Percentiles rank a stretch among this genome's conserved stretches.
Conservation (phyloP, 2,888 invertebrate species). For the Phortica okadai region DNA sequence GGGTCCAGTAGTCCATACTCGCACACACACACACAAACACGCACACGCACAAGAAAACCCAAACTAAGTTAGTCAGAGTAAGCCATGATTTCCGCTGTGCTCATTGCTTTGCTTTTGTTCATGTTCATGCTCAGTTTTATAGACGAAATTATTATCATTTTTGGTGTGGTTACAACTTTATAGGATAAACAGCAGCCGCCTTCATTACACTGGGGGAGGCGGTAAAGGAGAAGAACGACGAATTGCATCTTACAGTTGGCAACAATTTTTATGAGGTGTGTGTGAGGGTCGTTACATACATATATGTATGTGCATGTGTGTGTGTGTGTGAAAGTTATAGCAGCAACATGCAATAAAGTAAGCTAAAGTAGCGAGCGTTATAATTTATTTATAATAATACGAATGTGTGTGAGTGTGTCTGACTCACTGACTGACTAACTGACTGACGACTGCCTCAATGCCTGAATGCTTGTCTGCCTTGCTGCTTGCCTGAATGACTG, state of each 20-base stretch:
- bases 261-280: slow-evolving; percentile 2
- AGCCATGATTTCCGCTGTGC: slow-evolving; percentile 8
- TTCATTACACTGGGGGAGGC: neutral
- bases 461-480: too few species aligned
- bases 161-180: slow-evolving; percentile 13
- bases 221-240: neutral
- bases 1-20: neutral
- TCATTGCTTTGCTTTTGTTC: slow-evolving; percentile 18
- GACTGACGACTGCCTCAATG: neutral
- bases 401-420: slow-evolving; percentile 27
- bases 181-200: neutral
- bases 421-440: neutral
- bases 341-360: slow-evolving; percentile 66
- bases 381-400: slow-evolving; percentile 70
- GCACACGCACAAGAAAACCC: neutral
- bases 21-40: neutral
- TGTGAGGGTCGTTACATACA: neutral
- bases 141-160: slow-evolving; percentile 65
- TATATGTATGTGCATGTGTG: slow-evolving; percentile 32
- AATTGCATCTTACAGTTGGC: neutral
- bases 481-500: too few species aligned
- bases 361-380: slow-evolving; percentile 62
- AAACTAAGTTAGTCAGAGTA: slow-evolving; percentile 19
- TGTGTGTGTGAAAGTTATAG: slow-evolving; percentile 57
- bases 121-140: slow-evolving; percentile 56